A percentile compares a stretch with the other conserved stretches of the same genome.
Conservation (phyloP, 2,113 vertebrate genomes). For the Gavia stellata region DNA sequence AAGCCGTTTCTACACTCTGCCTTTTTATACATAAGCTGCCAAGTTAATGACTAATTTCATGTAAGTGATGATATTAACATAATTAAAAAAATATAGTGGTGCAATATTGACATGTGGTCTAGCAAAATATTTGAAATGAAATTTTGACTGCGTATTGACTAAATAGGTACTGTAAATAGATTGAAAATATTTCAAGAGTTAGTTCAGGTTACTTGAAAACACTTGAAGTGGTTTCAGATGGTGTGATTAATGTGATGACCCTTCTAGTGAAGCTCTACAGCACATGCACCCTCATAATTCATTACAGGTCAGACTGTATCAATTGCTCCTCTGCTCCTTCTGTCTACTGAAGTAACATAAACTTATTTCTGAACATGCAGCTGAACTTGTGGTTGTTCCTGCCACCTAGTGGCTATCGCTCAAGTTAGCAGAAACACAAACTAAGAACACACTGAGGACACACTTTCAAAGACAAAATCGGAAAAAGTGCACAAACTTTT, state of each 20-base stretch:
- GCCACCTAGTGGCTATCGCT: conserved; percentile 26
- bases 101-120: not conserved
- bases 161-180: not conserved
- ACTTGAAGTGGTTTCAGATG: not conserved
- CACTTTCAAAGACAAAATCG: not conserved
- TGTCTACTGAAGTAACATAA: not conserved
- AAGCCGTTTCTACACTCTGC: not conserved
- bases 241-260: not conserved
- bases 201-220: not conserved
- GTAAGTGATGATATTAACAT: not conserved
- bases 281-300: not conserved
- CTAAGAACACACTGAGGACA: not conserved
- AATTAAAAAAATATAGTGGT: not conserved
- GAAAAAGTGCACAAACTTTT: not conserved
- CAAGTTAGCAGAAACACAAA: not conserved
- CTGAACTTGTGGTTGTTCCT: conserved; percentile 15
- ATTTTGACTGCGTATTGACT: not conserved
- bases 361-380: not conserved
- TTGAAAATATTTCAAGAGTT: not conserved
- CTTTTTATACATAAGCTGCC: not conserved
- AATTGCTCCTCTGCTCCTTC: not conserved
- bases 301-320: not conserved
- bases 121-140: not conserved
- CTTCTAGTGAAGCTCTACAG: not conserved
- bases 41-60: not conserved